These are phyloP conservation scores for Neelides folsomi DNA, from an alignment of 2,888 invertebrate genomes.

Conservation along the genomic window DNA sequence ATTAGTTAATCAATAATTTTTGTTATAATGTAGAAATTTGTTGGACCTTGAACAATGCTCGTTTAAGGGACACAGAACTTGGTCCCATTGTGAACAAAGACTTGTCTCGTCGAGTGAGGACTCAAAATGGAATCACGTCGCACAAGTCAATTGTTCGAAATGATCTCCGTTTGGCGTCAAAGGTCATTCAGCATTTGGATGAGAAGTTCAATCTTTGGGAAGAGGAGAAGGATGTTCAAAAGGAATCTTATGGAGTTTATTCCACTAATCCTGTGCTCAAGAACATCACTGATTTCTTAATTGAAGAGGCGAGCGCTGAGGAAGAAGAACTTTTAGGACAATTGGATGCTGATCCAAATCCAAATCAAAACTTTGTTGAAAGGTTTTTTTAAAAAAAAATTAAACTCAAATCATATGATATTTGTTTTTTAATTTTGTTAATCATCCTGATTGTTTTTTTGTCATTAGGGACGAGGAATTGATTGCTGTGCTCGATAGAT, in stretches of 20 bases:
- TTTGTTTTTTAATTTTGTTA: constrained; percentile 3
- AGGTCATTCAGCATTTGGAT: constrained; percentile 81
- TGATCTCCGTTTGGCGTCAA: constrained; percentile 83
- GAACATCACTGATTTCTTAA: constrained; percentile 92
- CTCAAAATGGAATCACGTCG: constrained; percentile 77
- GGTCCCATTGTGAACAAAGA: constrained; percentile 95
- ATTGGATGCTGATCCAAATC: not conserved
- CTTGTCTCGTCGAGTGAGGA: constrained; percentile 79
- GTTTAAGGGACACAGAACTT: constrained; percentile 80
- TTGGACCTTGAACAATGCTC: constrained; percentile 92
- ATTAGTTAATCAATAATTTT: not conserved
- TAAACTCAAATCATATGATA: not conserved
- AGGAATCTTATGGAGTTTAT: constrained; percentile 35
- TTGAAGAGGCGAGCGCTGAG: constrained; percentile 96
- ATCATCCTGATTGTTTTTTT: not conserved
- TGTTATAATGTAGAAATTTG: constrained; percentile 61
- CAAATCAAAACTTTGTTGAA: not conserved
- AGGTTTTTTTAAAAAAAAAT: not conserved
- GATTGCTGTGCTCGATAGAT: constrained; percentile 50
- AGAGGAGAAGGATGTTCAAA: constrained; percentile 38
- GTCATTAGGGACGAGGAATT: constrained; percentile 28
- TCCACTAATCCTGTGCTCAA: constrained; percentile 72
- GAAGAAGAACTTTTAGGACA: constrained; percentile 79
- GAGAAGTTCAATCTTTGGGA: constrained; percentile 68
- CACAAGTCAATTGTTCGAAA: constrained; percentile 77